Base-by-base conservation (phyloP, 2,888 invertebrate genomes). In the Alentia gelatinosa region DNA sequence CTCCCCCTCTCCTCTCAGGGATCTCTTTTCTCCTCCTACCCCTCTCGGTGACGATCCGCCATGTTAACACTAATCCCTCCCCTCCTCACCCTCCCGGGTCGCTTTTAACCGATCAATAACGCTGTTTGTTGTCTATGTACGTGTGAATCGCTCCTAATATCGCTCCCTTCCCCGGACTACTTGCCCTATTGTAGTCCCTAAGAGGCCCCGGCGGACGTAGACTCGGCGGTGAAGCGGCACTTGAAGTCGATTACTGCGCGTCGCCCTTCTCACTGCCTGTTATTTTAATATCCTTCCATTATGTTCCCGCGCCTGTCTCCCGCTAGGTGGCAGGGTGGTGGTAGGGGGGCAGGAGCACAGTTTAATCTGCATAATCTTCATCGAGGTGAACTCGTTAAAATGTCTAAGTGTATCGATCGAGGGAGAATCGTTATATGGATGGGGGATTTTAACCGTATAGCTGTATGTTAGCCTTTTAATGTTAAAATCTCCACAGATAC, bases 381-480 rank as follows among this genome's bases (percentile, higher is more conserved):
- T 19, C 56, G 5, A 3, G 56, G 19, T 56, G 56, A 56, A 56
- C n/a, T 56, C 56, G n/a, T 19, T 56, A 56, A 56, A 56, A 56
- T 19, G 23, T n/a, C 19, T 56, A n/a, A 56, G 56, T n/a, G n/a
- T 56, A 56, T 56, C 56, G 56, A 56, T n/a, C 56, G 19, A 56
- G 56, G n/a, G n/a, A 47, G n/a, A 37, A 84, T 40, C 40, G 37
- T n/a, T 84, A 84, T 74, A 74, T 30, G n/a, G 74, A 74, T 26
- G 33, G n/a, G 74, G 74, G 26, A 74, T 26, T 74, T 74, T 74
- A 74, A 74, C 33, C 74, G n/a, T 74, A 33, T 74, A 74, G 33
- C 74, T 74, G 74, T 23, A 26, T n/a, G n/a, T n/a, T n/a, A n/a
- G n/a, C n/a, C n/a, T n/a, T n/a, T n/a, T n/a, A n/a, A n/a, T n/a